Percentiles rank a stretch among this genome's conserved stretches.
These are phyloP conservation scores for Orgyia antiqua DNA, from an alignment of 2,888 invertebrate species.

Conservation along the genomic window DNA sequence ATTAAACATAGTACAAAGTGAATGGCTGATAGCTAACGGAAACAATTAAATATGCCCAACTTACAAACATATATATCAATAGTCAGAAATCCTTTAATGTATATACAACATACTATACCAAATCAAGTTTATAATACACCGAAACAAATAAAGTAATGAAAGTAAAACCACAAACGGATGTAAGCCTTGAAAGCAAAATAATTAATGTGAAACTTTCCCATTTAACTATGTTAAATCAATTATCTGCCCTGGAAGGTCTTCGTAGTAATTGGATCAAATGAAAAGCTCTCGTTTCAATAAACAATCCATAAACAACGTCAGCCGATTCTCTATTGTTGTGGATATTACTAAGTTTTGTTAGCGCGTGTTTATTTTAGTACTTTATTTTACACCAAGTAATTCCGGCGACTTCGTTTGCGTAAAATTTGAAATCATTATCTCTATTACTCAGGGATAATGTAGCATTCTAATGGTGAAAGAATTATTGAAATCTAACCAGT, in stretches of 20 bases:
- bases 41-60: too few relatives aligned
- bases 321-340: constrained; percentile 5
- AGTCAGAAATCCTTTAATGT: too few relatives aligned
- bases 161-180: constrained; percentile 8
- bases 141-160: neutral
- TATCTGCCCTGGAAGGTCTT: constrained; percentile 14
- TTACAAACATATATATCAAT: too few relatives aligned
- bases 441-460: too few relatives aligned
- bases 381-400: neutral
- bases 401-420: neutral
- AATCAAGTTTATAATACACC: neutral
- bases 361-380: neutral
- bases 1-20: too few relatives aligned
- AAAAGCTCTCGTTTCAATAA: constrained; percentile 26
- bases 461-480: too few relatives aligned
- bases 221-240: constrained; percentile 24
- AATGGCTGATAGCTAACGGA: too few relatives aligned
- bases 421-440: neutral
- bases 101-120: neutral
- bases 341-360: constrained; percentile 6
- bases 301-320: constrained; percentile 19
- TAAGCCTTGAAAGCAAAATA: constrained; percentile 13
- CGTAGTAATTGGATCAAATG: constrained; percentile 27
- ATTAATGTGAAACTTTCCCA: constrained; percentile 16
- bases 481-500: too few relatives aligned